phyloP scores from a whole-genome alignment of 2,888 invertebrate genomes.

The Thyatira batis region DNA sequence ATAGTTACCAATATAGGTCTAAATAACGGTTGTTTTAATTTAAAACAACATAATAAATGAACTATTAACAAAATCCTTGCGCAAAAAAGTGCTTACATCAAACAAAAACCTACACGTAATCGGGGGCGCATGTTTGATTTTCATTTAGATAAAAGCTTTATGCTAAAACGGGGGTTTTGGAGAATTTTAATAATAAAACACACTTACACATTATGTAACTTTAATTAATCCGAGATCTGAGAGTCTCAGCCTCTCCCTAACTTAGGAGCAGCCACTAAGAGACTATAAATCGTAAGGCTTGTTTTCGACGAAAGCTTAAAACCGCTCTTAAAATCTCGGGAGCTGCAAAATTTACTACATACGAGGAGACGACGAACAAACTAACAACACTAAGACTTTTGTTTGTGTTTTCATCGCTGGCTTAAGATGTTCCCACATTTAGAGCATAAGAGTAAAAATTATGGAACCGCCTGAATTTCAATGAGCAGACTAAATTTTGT shows the following conservation, averaged over 20 bases:
- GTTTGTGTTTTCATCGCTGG: not conserved
- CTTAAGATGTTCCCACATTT: not conserved
- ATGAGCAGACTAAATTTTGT: no score
- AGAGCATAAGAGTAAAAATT: not conserved
- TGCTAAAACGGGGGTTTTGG: not conserved
- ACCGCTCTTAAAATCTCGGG: not conserved
- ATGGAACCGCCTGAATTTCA: not conserved
- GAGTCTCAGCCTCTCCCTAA: not conserved
- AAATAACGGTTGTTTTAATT: no score
- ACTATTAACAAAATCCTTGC: no score
- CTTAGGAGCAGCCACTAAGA: not conserved
- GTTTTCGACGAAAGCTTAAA: slow-evolving; percentile 3
- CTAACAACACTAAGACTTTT: not conserved
- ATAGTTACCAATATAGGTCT: no score
- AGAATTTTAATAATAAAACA: not conserved
- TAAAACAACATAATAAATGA: no score
- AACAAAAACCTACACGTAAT: not conserved
- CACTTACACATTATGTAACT: not conserved
- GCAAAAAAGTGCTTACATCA: no score
- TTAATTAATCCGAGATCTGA: not conserved
- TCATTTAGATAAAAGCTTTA: not conserved
- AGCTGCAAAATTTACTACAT: slow-evolving; percentile 2
- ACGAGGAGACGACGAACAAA: not conserved
- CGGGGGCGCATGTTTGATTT: not conserved
- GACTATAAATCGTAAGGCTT: slow-evolving; percentile 1